phyloP scores from a whole-genome alignment of 2,888 invertebrate species.

The Toxonevra muliebris region DNA sequence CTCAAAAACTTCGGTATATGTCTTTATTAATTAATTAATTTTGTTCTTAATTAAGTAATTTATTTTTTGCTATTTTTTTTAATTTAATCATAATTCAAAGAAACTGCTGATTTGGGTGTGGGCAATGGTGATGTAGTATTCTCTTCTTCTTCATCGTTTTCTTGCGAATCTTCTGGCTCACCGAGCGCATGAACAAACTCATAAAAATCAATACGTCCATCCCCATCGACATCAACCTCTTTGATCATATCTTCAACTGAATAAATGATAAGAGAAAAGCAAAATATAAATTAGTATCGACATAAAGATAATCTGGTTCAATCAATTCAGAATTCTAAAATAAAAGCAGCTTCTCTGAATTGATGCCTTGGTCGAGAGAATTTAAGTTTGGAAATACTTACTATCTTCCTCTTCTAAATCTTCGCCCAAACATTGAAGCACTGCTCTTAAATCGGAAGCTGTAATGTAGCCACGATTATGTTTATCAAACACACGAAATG shows the following conservation, averaged over 20 bases:
- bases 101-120: constrained; percentile 59
- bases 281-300: constrained; percentile 2
- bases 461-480: constrained; percentile 91
- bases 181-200: constrained; percentile 86
- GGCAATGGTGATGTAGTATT: constrained; percentile 65
- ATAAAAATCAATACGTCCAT: constrained; percentile 92
- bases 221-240: constrained; percentile 94
- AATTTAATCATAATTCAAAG: constrained; percentile 53
- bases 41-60: too few species aligned
- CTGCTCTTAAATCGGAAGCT: constrained; percentile 86
- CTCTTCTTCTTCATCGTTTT: constrained; percentile 78
- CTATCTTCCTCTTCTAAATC: constrained; percentile 91
- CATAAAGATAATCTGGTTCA: constrained; percentile 24
- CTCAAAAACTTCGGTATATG: too few species aligned
- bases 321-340: constrained; percentile 1
- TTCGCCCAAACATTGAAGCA: constrained; percentile 87
- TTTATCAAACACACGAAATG: constrained; percentile 89
- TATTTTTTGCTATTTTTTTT: too few species aligned
- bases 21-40: too few species aligned
- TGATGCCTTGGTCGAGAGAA: too few species aligned
- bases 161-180: constrained; percentile 83
- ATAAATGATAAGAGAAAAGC: constrained; percentile 44
- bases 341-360: too few species aligned
- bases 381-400: constrained; percentile 65
- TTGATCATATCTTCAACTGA: constrained; percentile 96